A percentile compares a stretch with the other conserved stretches of the same genome.
Conservation (phyloP, 2,113 vertebrate genomes). For the Calidris pugnax region DNA sequence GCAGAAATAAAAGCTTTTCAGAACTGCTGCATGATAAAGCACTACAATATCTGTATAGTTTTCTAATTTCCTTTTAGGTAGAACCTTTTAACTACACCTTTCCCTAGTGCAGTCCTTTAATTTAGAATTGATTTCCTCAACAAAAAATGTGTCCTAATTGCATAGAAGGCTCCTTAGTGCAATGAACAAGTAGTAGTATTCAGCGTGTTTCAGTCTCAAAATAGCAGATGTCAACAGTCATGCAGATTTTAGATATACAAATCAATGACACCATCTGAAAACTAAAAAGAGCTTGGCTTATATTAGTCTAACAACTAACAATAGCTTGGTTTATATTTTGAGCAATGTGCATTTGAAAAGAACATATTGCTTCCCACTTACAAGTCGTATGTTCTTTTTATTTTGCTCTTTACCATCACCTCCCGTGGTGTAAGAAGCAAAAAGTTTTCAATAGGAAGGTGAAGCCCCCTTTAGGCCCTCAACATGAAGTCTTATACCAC, state of each 20-base stretch:
- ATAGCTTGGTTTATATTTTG: not conserved
- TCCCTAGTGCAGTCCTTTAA: slow-evolving; percentile 31
- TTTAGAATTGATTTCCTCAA: slow-evolving; percentile 58
- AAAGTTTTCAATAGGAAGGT: not conserved
- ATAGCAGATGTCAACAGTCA: slow-evolving; percentile 12
- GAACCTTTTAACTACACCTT: not conserved
- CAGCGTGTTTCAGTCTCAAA: not conserved
- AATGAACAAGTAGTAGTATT: slow-evolving; percentile 18
- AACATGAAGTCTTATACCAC: not conserved
- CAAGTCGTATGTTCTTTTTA: not conserved
- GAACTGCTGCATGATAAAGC: not conserved
- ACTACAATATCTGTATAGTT: not conserved
- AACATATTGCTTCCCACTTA: not conserved
- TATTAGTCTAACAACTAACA: not conserved
- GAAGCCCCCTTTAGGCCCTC: not conserved
- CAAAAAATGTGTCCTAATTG: slow-evolving; percentile 32
- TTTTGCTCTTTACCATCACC: slow-evolving; percentile 6
- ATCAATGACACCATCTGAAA: not conserved
- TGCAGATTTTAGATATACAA: slow-evolving; percentile 5
- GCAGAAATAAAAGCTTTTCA: slow-evolving; percentile 6
- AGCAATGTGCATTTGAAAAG: slow-evolving; percentile 2
- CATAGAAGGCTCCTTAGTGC: slow-evolving; percentile 3
- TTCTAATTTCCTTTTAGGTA: not conserved
- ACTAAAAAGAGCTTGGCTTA: not conserved
- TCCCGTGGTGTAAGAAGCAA: not conserved